phyloP scores from a whole-genome alignment of 2,113 vertebrate genomes.

The Lamprologus callipterus region DNA sequence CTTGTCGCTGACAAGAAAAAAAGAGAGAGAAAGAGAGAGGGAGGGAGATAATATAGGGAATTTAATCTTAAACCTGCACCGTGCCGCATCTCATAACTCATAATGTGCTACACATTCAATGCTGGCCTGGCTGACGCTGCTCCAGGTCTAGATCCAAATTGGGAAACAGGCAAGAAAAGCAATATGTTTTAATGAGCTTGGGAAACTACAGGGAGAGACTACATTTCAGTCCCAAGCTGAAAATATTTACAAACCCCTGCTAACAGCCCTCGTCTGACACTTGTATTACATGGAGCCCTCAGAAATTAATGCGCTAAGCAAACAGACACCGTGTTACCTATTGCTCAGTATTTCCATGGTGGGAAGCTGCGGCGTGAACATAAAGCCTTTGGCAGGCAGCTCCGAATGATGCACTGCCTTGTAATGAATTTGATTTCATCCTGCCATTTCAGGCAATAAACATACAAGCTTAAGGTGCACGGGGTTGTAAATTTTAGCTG shows the following conservation, averaged over 20 bases:
- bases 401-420: slow-evolving; percentile 50
- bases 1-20: not conserved
- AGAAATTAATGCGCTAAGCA: slow-evolving; percentile 31
- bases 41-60: not conserved
- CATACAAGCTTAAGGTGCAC: slow-evolving; percentile 48
- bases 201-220: slow-evolving; percentile 10
- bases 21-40: not conserved
- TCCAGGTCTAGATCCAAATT: slow-evolving; percentile 20
- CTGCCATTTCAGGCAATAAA: slow-evolving; percentile 60
- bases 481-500: slow-evolving; percentile 44
- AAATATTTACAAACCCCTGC: slow-evolving; percentile 18
- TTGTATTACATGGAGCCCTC: not conserved
- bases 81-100: slow-evolving; percentile 19
- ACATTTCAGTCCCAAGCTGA: slow-evolving; percentile 11
- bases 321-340: not conserved
- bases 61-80: slow-evolving; percentile 19
- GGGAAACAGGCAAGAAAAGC: slow-evolving; percentile 39
- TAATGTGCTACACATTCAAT: slow-evolving; percentile 10
- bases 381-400: slow-evolving; percentile 43
- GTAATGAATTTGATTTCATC: slow-evolving; percentile 67
- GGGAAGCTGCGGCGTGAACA: slow-evolving; percentile 19
- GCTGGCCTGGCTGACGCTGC: not conserved
- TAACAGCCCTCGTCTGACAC: slow-evolving; percentile 18
- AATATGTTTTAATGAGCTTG: slow-evolving; percentile 52
- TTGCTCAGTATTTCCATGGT: slow-evolving; percentile 4